Conservation (phyloP, 2,797 vertebrate species). For the Novumbra hubbsi region DNA sequence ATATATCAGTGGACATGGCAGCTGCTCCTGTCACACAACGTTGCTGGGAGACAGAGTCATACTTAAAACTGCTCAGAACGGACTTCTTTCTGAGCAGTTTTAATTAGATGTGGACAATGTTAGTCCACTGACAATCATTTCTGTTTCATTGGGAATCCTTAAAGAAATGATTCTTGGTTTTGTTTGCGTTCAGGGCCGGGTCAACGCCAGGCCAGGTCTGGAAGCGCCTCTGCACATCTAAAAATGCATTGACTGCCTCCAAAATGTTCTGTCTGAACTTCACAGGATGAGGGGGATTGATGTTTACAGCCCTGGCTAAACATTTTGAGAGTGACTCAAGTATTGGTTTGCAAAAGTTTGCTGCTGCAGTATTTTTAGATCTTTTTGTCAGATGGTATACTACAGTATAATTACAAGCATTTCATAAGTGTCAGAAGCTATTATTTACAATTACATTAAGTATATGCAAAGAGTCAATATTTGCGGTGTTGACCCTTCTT, state of each 20-base stretch:
- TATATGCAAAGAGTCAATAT: too few relatives aligned
- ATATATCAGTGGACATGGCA: neutral
- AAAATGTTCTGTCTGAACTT: neutral
- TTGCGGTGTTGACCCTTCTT: too few relatives aligned
- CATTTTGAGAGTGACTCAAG: too few relatives aligned
- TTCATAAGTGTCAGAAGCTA: too few relatives aligned
- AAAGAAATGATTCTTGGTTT: neutral
- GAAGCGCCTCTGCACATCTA: neutral
- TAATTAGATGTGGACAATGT: neutral
- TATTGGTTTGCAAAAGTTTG: too few relatives aligned
- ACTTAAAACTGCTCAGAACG: neutral
- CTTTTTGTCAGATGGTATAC: too few relatives aligned
- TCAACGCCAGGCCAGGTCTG: neutral
- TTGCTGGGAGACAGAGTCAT: neutral
- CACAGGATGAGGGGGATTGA: neutral
- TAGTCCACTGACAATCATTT: neutral
- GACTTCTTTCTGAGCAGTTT: neutral
- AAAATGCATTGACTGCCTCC: neutral
- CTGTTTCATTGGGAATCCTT: neutral
- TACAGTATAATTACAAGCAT: too few relatives aligned
- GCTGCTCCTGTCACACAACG: neutral
- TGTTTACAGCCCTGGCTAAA: too few relatives aligned
- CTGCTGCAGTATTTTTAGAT: too few relatives aligned
- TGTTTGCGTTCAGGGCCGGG: neutral
- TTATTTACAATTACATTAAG: too few relatives aligned